Conservation (phyloP, 2,888 invertebrate species). For the Argyresthia albistria region DNA sequence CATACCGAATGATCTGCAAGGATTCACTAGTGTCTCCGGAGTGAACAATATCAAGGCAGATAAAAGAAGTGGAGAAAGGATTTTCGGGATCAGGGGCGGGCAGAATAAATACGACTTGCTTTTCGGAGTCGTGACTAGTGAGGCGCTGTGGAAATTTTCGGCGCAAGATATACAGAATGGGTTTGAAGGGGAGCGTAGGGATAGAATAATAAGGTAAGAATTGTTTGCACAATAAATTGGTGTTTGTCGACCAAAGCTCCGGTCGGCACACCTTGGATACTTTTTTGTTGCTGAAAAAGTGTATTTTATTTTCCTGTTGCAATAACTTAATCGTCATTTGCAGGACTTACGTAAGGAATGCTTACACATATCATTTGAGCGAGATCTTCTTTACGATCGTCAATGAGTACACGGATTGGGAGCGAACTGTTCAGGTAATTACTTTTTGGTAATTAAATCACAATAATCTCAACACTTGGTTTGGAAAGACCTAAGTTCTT, state of each 20-base stretch:
- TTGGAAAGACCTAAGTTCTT: too few relatives aligned
- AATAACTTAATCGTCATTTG: slow-evolving; percentile 19
- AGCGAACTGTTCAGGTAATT: slow-evolving; percentile 80
- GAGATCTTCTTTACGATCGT: slow-evolving; percentile 97
- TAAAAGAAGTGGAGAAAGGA: slow-evolving; percentile 75
- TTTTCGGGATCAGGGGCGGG: slow-evolving; percentile 67
- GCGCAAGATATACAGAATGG: slow-evolving; percentile 88
- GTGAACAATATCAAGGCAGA: slow-evolving; percentile 72
- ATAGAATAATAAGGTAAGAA: slow-evolving; percentile 81
- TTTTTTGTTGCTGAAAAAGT: too few relatives aligned
- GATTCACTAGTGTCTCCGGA: slow-evolving; percentile 73
- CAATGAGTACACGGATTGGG: slow-evolving; percentile 99
- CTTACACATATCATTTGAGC: slow-evolving; percentile 96
- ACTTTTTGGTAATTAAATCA: too few relatives aligned
- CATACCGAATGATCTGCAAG: slow-evolving; percentile 76
- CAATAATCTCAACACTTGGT: too few relatives aligned
- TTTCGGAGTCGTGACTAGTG: slow-evolving; percentile 93
- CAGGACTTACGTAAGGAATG: slow-evolving; percentile 93
- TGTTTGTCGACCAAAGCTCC: background rate
- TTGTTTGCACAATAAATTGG: slow-evolving; percentile 54
- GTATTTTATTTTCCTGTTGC: background rate
- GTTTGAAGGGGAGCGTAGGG: slow-evolving; percentile 90
- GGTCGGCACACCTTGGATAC: background rate
- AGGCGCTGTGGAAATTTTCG: slow-evolving; percentile 92
- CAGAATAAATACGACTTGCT: slow-evolving; percentile 86